Evolutionary conservation across 2,797 vertebrate species (phyloP).

Genomic region (Sarcophilus harrisii): DNA sequence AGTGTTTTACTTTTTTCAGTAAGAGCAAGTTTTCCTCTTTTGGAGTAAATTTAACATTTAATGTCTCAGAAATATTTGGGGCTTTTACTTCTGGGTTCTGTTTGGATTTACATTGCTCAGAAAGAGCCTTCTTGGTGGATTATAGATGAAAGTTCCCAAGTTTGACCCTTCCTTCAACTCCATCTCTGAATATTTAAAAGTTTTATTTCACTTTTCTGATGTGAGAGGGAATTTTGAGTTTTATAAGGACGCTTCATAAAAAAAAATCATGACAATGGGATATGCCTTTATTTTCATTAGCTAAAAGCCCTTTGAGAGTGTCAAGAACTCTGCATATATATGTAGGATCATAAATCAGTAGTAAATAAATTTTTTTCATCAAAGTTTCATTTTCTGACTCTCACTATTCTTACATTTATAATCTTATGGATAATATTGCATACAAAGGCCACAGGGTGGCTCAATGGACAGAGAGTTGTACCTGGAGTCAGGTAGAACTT

Average conservation of each 20-base stretch:
- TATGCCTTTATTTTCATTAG: background rate
- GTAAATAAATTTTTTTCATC: background rate
- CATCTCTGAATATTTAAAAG: slow-evolving; percentile 37
- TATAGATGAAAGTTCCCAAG: background rate
- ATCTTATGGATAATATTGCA: background rate
- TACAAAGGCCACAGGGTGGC: background rate
- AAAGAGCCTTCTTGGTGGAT: background rate
- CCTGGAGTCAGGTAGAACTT: background rate
- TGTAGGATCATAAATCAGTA: background rate
- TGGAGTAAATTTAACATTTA: slow-evolving; percentile 44
- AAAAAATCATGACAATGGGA: slow-evolving; percentile 40
- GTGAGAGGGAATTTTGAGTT: slow-evolving; percentile 64
- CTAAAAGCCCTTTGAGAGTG: slow-evolving; percentile 8
- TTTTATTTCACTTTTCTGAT: slow-evolving; percentile 25
- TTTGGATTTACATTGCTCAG: background rate
- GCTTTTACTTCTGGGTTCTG: background rate
- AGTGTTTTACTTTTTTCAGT: slow-evolving; percentile 49
- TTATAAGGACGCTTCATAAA: slow-evolving; percentile 62
- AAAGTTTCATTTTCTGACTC: background rate
- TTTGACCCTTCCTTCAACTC: background rate
- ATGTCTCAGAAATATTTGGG: slow-evolving; percentile 17
- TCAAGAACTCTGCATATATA: background rate
- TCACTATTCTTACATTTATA: background rate
- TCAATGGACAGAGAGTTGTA: background rate
- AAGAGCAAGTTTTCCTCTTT: slow-evolving; percentile 19